These are phyloP conservation scores for Sitophilus oryzae DNA, from an alignment of 1,140 invertebrate genomes.

Conservation along the genomic window DNA sequence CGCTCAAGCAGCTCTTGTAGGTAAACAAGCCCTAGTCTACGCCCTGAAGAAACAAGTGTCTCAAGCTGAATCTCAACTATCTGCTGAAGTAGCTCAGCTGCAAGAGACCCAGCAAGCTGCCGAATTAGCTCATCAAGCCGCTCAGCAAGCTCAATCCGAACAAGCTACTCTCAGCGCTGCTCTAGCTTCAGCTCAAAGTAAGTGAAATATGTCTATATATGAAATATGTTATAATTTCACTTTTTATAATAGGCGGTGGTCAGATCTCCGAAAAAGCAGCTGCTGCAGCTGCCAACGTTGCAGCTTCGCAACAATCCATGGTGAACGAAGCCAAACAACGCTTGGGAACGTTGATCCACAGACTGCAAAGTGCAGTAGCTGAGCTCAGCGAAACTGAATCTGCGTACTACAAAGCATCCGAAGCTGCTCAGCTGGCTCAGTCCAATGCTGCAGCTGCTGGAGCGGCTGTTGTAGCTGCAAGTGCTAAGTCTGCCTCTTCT, in stretches of 20 bases:
- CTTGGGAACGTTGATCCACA: slow-evolving; percentile 16
- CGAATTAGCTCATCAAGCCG: slow-evolving; percentile 25
- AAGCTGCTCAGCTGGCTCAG: slow-evolving; percentile 31
- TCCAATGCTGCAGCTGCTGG: slow-evolving; percentile 35
- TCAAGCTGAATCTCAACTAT: slow-evolving; percentile 29
- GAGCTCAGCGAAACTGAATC: slow-evolving; percentile 29
- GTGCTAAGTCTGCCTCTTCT: slow-evolving; percentile 13
- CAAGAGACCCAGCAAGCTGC: slow-evolving; percentile 28
- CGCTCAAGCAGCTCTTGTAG: slow-evolving; percentile 34
- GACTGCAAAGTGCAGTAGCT: slow-evolving; percentile 24
- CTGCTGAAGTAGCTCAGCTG: slow-evolving; percentile 28
- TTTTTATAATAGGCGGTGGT: slow-evolving; percentile 20
- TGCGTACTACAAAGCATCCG: slow-evolving; percentile 25
- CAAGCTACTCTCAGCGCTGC: slow-evolving; percentile 24
- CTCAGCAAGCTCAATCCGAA: slow-evolving; percentile 30
- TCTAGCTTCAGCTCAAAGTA: slow-evolving; percentile 28
- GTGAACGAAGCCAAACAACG: slow-evolving; percentile 29
- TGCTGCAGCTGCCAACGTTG: slow-evolving; percentile 27
- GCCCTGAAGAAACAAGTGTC: slow-evolving; percentile 26
- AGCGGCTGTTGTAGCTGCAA: slow-evolving; percentile 28
- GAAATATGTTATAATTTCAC: too few relatives aligned
- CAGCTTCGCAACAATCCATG: slow-evolving; percentile 32
- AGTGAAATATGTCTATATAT: too few relatives aligned
- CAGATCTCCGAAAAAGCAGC: slow-evolving; percentile 26
- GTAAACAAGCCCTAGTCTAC: slow-evolving; percentile 32